Evolutionary conservation across 2,113 vertebrate genomes (phyloP), one percentile per base, ranked within the genome.

Genomic region (Aix galericulata): DNA sequence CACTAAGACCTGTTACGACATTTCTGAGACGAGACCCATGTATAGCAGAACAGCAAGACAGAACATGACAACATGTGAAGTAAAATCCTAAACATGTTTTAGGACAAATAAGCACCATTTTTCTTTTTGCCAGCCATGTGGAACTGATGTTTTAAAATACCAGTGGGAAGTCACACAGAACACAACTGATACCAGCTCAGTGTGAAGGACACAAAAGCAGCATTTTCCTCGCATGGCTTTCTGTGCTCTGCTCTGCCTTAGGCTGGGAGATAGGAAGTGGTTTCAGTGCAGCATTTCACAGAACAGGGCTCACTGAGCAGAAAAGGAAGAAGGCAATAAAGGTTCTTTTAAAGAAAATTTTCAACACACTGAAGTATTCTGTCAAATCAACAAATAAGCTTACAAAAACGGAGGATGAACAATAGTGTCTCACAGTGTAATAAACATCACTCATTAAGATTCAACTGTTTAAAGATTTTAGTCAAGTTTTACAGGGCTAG

Each of bases 181-280:
- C 92, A 68, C 60, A 94, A 91, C 73, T 84, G 94, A 88, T 84
- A 89, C 89, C 81, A 94, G 89, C 89, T 93, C 94, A 87, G 91
- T 25, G 20, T 60, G 66, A 92, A 89, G 44, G 81, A 79, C 53
- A 56, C 13, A 78, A 82, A 91, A 67, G 11, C 29, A 93, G 15
- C 8, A 13, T 59, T 85, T 60, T 88, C 38, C 15, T 69, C 72
- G 56, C 46, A 64, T 0, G 0, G n/a, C 62, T 31, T 44, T 29
- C 31, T 1, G 3, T 53, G 58, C 50, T 79, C 27, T 53, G 36
- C 64, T 72, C 64, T 81, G 71, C 44, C 29, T 81, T 46, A 16
- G 74, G 7, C 52, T 79, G 38, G 32, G 42, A 78, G 52, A 60
- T 2, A 36, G 27, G 63, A 62, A 78, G 34, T 69, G 66, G 32